Evolutionary conservation across 2,797 vertebrate species (phyloP).

Genomic region (Neostethus bicornis): DNA sequence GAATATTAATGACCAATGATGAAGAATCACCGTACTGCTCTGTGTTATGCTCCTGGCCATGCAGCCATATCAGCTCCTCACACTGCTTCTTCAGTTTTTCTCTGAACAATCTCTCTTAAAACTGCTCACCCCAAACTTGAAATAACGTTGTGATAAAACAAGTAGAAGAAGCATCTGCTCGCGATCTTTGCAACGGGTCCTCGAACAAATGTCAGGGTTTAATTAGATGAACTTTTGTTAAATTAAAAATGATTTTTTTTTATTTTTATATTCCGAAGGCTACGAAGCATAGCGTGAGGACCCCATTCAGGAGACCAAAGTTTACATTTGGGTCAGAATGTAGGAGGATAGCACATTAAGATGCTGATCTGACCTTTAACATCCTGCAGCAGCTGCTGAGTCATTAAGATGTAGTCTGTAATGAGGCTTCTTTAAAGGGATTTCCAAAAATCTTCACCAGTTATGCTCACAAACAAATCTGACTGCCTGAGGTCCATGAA

Average conservation of each 20-base stretch:
- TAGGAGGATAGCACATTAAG: slow-evolving; percentile 29
- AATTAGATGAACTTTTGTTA: slow-evolving; percentile 50
- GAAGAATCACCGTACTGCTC: neutral
- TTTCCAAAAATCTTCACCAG: slow-evolving; percentile 24
- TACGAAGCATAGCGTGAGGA: slow-evolving; percentile 3
- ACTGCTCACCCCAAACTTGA: slow-evolving; percentile 3
- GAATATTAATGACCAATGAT: neutral
- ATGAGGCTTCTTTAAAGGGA: slow-evolving; percentile 30
- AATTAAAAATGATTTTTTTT: slow-evolving; percentile 39
- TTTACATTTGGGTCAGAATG: slow-evolving; percentile 50
- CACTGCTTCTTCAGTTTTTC: neutral
- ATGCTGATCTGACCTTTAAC: slow-evolving; percentile 59
- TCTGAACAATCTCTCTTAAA: slow-evolving; percentile 7
- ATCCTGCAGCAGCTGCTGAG: slow-evolving; percentile 8
- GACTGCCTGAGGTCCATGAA: slow-evolving; percentile 1
- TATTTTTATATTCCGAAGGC: slow-evolving; percentile 37
- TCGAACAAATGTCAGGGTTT: slow-evolving; percentile 53
- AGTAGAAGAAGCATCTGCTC: slow-evolving; percentile 27
- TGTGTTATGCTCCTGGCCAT: slow-evolving; percentile 3
- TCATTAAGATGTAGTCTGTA: slow-evolving; percentile 42
- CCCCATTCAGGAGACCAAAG: slow-evolving; percentile 28
- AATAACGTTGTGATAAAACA: slow-evolving; percentile 27
- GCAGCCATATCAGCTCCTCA: neutral
- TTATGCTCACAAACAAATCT: slow-evolving; percentile 20
- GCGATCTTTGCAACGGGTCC: slow-evolving; percentile 25